These are phyloP conservation scores for Coreius guichenoti DNA, from an alignment of 2,797 vertebrate species.

Conservation along the genomic window DNA sequence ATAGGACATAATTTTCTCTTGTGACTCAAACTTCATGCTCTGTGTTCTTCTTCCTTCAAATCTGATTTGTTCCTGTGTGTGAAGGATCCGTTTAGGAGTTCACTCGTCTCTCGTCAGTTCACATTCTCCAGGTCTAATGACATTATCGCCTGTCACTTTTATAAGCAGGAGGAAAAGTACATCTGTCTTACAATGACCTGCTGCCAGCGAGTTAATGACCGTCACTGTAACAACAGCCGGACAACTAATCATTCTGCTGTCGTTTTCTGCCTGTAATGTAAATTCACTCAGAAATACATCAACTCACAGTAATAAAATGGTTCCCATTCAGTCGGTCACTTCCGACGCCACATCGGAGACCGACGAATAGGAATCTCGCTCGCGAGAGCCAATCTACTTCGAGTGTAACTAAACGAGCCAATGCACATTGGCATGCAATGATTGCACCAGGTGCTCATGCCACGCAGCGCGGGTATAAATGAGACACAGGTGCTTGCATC, in stretches of 20 bases:
- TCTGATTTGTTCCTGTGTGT: not conserved
- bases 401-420: no score
- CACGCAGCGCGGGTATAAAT: no score
- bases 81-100: not conserved
- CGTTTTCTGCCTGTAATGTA: not conserved
- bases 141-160: conserved; percentile 7
- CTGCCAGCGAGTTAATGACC: conserved; percentile 1
- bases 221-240: not conserved
- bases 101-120: not conserved
- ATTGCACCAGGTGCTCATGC: no score
- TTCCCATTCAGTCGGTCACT: no score
- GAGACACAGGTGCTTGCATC: no score
- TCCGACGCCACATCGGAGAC: no score
- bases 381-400: no score
- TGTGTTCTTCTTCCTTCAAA: not conserved
- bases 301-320: not conserved
- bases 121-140: not conserved
- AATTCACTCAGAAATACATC: not conserved
- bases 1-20: not conserved
- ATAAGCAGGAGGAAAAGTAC: not conserved
- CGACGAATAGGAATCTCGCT: no score
- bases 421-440: no score
- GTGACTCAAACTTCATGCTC: not conserved
- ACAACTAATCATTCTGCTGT: not conserved
- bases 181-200: conserved; percentile 4